Base-by-base conservation (phyloP, 2,797 vertebrate species). In the Microhierax caerulescens region DNA sequence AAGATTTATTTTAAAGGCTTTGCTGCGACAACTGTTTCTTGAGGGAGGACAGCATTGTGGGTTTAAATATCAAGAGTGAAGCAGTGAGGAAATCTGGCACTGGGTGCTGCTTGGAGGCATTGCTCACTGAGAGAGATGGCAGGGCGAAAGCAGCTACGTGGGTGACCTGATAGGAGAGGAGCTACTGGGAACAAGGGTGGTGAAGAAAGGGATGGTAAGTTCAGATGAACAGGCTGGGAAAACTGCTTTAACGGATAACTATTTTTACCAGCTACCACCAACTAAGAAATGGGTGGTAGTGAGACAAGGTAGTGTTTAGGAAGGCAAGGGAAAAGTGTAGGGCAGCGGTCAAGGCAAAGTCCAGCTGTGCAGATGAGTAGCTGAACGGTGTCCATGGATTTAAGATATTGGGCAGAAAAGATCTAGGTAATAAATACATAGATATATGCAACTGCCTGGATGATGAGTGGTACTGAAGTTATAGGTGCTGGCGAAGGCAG, bases 11-110 rank as follows among this genome's bases (percentile, higher is more conserved):
- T 87, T 87, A 15, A 73, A 36, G 39, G 12, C 20, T 53, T 89
- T 85, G 47, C 37, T 56, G 23, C 0, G 1, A 20, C 0, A 0
- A 3, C 23, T 20, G 3, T 30, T 89, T 39, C 43, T 36, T 70
- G 75, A 63, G 69, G 47, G 32, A 63, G 13, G 34, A 7, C 3
- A 45, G 28, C 6, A 6, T 14, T 48, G 21, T 32, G 43, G 6
- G 5, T 90, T 84, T 78, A 56, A 73, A 53, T 60, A 17, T 32
- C 4, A 27, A 65, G 61, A 81, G 53, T 60, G 68, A 59, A 39
- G 56, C 48, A 36, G 24, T 56, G 65, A 75, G n/a, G 41, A 68
- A 56, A 70, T 43, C 70, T 69, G 45, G 15, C 20, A 28, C 50
- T 36, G 20, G 51, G 48, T 76, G 37, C 54, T 60, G n/a, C 81